Conservation (phyloP, 2,888 invertebrate genomes). For the Sussaba pulchella region DNA sequence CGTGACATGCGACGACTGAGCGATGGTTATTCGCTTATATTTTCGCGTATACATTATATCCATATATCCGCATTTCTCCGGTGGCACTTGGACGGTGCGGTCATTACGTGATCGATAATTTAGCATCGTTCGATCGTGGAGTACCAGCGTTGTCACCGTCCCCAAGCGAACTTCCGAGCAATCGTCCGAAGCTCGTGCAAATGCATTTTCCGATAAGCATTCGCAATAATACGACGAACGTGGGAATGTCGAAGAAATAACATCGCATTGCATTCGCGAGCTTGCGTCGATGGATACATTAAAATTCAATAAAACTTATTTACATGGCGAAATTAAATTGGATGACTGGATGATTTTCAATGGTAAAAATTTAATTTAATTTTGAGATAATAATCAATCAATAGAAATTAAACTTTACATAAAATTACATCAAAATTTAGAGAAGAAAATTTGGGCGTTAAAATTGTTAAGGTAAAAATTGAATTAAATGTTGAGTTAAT, state of each 20-base stretch:
- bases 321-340: background rate
- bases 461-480: too few relatives aligned
- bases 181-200: slow-evolving; percentile 14
- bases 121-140: slow-evolving; percentile 27
- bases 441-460: too few relatives aligned
- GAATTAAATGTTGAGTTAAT: too few relatives aligned
- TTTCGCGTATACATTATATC: too few relatives aligned
- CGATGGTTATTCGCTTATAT: slow-evolving; percentile 16
- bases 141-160: background rate
- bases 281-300: background rate
- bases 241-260: background rate
- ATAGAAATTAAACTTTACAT: too few relatives aligned
- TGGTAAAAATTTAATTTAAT: too few relatives aligned
- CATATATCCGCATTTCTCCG: too few relatives aligned
- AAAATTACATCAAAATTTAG: too few relatives aligned
- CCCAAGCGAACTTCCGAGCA: background rate
- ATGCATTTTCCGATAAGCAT: slow-evolving; percentile 2
- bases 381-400: too few relatives aligned
- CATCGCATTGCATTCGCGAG: background rate
- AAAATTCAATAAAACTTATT: background rate
- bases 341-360: background rate
- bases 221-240: background rate
- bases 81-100: slow-evolving; percentile 1
- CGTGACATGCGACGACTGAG: background rate
- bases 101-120: slow-evolving; percentile 49